phyloP scores from a whole-genome alignment of 2,113 vertebrate species.

The Colistium nudipinnis region DNA sequence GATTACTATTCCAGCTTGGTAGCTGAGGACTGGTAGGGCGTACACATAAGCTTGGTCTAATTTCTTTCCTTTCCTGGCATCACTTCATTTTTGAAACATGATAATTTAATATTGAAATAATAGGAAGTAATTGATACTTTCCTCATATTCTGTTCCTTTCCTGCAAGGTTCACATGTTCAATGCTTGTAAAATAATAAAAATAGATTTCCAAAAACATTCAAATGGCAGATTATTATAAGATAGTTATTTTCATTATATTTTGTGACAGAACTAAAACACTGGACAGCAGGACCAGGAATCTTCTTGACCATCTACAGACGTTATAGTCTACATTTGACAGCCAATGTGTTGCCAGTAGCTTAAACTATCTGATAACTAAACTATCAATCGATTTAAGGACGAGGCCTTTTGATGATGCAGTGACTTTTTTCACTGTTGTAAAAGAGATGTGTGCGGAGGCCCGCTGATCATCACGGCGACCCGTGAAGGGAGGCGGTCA shows the following conservation, averaged over 20 bases:
- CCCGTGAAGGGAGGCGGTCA: constrained; percentile 54
- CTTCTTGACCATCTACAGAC: not conserved
- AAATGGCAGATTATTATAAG: not conserved
- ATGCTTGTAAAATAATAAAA: not conserved
- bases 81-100: not conserved
- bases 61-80: no score
- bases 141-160: not conserved
- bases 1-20: no score
- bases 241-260: not conserved
- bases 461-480: constrained; percentile 46
- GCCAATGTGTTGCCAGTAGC: constrained; percentile 5
- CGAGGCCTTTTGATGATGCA: constrained; percentile 28
- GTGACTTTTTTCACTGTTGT: constrained; percentile 28
- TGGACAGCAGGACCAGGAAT: not conserved
- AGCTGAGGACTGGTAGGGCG: no score
- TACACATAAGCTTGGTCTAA: no score
- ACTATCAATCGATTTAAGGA: constrained; percentile 1
- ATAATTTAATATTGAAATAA: not conserved
- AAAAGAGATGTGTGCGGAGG: constrained; percentile 23
- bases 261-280: not conserved
- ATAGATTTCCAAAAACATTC: not conserved
- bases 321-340: not conserved
- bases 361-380: constrained; percentile 30
- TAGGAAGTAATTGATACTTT: not conserved
- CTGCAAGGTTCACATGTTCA: not conserved